Evolutionary conservation across 1,140 invertebrate species (phyloP), one percentile per base, ranked within the genome.

Genomic region (Eupeodes corollae): DNA sequence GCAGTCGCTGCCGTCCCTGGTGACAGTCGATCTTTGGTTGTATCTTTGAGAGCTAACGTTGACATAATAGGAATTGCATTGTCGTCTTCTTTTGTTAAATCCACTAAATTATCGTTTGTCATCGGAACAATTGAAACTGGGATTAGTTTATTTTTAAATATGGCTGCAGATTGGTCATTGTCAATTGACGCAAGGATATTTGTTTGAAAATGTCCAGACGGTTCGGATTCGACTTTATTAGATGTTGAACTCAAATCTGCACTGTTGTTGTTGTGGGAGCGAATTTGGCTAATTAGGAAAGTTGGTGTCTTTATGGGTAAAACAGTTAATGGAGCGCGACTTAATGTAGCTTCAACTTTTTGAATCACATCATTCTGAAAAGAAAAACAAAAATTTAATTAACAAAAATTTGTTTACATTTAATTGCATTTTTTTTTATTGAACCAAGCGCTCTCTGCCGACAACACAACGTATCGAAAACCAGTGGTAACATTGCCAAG

Each of bases 271-370:
- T 63, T 44, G 31, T 66, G 58, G 0, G 58, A 50, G 13, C 63
- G 49, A 2, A 60, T 58, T 42, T 65, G 58, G 3, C 45, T 48
- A 3, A 66, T 65, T 5, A 66, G 49, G 48, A 57, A 61, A 13
- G 75, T 71, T n/a, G 80, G 77, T 15, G 79, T 75, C 57, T 80
- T 81, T 31, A 78, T 76, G 9, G 80, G 80, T 52, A 78, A 79
- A 47, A 89, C 78, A 31, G 79, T 76, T 3, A 89, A 68, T 1
- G 86, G 86, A 0, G 82, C 83, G 52, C 79, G 75, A 14, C 75
- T 69, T 31, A 87, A 63, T 2, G 84, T 78, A 14, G 74, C 71
- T 41, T 76, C 69, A 8, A 88, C 80, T 63, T 82, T 78, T 15
- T 75, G 69, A 15, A 73, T 71, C 11, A 88, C 78, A 63, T 81